A percentile compares a stretch with the other conserved stretches of the same genome.
phyloP scores from a whole-genome alignment of 1,140 invertebrate genomes.

The Bombus turneri region DNA sequence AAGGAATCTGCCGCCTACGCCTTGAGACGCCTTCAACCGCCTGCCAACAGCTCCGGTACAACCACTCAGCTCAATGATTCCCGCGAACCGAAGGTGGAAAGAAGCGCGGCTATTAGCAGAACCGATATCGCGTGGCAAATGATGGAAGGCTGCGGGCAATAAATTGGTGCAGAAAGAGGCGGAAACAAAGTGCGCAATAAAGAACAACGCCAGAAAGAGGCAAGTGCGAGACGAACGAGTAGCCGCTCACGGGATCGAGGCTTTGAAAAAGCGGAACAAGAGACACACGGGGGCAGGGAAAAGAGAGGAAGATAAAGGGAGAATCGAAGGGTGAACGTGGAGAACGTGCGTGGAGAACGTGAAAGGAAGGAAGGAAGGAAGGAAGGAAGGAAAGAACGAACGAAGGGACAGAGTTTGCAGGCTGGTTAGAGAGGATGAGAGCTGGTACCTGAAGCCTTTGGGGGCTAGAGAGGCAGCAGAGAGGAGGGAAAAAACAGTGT shows the following conservation, averaged over 20 bases:
- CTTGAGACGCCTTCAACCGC: no score
- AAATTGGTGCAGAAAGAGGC: neutral
- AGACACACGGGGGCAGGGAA: neutral
- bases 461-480: neutral
- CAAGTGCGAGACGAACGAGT: conserved; percentile 33
- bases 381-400: neutral
- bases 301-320: neutral
- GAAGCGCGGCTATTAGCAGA: neutral
- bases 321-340: conserved; percentile 5
- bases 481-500: neutral
- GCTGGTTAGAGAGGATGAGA: neutral
- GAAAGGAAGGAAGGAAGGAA: conserved; percentile 2
- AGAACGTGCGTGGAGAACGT: neutral
- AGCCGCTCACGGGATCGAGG: neutral
- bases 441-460: neutral
- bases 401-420: neutral
- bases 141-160: neutral
- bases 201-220: neutral
- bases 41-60: no score
- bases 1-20: no score
- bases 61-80: no score
- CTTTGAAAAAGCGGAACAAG: neutral
- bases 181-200: neutral
- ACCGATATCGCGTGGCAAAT: neutral
- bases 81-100: neutral